Evolutionary conservation across 1,140 invertebrate genomes (phyloP).

Genomic region (Tetramorium parvispinum): DNA sequence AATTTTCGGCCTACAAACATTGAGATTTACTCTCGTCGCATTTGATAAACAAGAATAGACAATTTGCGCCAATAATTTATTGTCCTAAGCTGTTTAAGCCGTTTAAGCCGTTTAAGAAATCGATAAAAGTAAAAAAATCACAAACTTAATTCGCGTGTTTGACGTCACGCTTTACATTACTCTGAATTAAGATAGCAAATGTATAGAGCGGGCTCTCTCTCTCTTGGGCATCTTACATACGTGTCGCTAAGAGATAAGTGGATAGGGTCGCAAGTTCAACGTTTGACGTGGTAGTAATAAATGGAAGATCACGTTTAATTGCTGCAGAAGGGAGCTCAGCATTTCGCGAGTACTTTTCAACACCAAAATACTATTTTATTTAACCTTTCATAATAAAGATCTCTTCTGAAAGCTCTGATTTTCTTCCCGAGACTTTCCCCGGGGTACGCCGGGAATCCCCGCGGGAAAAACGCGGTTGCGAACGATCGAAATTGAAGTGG

Average conservation of each 20-base stretch:
- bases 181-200: slow-evolving; percentile 43
- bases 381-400: not conserved
- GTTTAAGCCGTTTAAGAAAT: not conserved
- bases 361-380: too few relatives aligned
- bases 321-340: not conserved
- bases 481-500: not conserved
- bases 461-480: not conserved
- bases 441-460: not conserved
- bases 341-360: not conserved
- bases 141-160: not conserved
- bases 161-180: slow-evolving; percentile 27
- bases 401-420: not conserved
- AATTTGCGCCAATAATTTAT: not conserved
- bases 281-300: slow-evolving; percentile 19
- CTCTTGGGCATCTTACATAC: not conserved
- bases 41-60: not conserved
- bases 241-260: slow-evolving; percentile 19
- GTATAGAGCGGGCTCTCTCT: not conserved
- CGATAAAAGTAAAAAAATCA: not conserved
- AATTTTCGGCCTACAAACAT: not conserved
- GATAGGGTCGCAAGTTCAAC: slow-evolving; percentile 29
- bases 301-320: not conserved
- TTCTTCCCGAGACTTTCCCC: too few relatives aligned
- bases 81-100: too few relatives aligned
- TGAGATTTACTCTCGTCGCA: not conserved